Base-by-base conservation (phyloP, 2,797 vertebrate species). In the Argyrosomus regius region DNA sequence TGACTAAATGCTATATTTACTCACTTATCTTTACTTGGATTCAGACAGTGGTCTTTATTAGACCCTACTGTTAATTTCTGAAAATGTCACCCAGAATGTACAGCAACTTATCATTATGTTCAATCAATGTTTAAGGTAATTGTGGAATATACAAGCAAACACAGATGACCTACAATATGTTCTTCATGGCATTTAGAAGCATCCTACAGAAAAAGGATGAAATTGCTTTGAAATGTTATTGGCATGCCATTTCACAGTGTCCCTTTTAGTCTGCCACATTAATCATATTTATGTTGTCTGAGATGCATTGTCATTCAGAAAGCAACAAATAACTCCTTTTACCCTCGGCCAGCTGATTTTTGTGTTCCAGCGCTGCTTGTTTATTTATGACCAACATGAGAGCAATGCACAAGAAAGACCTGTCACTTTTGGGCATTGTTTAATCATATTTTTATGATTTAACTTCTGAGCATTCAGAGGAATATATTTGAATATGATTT, bases 381-480 rank as follows among this genome's bases (percentile, higher is more conserved):
- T 88, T 87, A 89, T 92, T 91, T 86, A 85, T 85, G 71, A 78
- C 53, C 62, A 56, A 68, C 86, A 79, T 67, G 67, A 80, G 56
- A 80, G 74, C 66, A 85, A 72, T 87, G 72, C 46, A 78, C 66
- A 72, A 81, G 46, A 88, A 89, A 90, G 72, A 64, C 74, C 53
- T 77, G 78, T 81, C 85, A 86, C 83, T 78, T 78, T 83, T 79
- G 56, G 75, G 53, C 71, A 80, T 87, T 82, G 68, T 82, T 88
- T 82, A 84, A 89, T 90, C 79, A 87, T 67, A 89, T 77, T 81
- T 87, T 80, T 69, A 84, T 86, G 87, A 87, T 88, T 88, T 82
- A 85, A 88, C 68, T 72, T 73, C 24, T 45, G 69, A 85, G 72
- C 76, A 82, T 86, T 81, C 65, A 63, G 39, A 68, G 49, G 81